phyloP scores from a whole-genome alignment of 1,140 invertebrate species.

The Anadara kagoshimensis region DNA sequence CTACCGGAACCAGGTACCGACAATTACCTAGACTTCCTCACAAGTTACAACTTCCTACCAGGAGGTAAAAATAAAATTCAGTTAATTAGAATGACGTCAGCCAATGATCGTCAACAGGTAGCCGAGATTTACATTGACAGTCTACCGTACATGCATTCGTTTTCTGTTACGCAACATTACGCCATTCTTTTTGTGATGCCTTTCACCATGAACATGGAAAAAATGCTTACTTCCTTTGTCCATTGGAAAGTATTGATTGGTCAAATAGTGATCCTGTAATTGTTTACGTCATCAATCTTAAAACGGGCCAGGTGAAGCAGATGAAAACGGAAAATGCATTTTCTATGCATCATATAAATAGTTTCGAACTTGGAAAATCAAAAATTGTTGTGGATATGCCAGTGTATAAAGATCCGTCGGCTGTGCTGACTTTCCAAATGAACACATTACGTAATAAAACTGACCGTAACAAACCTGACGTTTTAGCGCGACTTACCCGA shows the following conservation, averaged over 20 bases:
- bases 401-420: constrained; percentile 36
- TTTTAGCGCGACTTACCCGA: constrained; percentile 31
- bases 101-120: constrained; percentile 42
- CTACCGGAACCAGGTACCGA: constrained; percentile 1
- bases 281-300: constrained; percentile 46
- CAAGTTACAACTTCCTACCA: constrained; percentile 1
- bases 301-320: constrained; percentile 35
- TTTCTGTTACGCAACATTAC: constrained; percentile 53
- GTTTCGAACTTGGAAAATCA: constrained; percentile 43
- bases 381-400: constrained; percentile 53
- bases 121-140: constrained; percentile 44
- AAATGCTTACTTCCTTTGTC: constrained; percentile 43
- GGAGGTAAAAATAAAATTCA: constrained; percentile 1
- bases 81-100: constrained; percentile 45
- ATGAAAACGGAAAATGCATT: constrained; percentile 45
- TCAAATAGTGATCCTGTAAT: constrained; percentile 26
- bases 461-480: constrained; percentile 29
- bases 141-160: constrained; percentile 62
- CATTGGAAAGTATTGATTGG: constrained; percentile 53
- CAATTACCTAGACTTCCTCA: background rate
- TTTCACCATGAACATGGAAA: constrained; percentile 48
- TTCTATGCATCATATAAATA: constrained; percentile 61
- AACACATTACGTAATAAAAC: constrained; percentile 33
- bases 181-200: constrained; percentile 54
- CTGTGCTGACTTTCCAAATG: constrained; percentile 42